These are phyloP conservation scores for Ceratina japonica DNA, from an alignment of 1,140 invertebrate species.

Conservation along the genomic window DNA sequence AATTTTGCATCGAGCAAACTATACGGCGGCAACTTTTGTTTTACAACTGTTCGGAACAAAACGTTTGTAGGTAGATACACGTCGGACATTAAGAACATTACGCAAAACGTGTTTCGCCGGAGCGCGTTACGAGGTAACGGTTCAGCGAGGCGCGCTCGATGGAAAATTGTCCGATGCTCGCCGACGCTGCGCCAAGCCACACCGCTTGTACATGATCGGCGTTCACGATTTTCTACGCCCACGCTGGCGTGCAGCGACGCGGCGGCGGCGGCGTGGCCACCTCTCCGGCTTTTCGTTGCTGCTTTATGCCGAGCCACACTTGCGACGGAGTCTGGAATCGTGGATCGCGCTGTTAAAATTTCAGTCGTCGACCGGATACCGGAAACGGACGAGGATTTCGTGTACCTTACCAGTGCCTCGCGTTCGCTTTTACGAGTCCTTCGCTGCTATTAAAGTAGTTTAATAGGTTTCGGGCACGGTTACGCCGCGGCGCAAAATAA, in stretches of 20 bases:
- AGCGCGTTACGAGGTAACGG: constrained; percentile 54
- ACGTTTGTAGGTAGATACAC: background rate
- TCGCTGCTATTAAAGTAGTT: background rate
- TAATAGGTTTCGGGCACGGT: too few relatives aligned
- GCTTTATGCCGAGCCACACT: background rate
- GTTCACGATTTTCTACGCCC: background rate
- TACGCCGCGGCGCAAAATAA: too few relatives aligned
- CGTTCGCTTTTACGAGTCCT: background rate
- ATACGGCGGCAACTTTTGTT: too few relatives aligned
- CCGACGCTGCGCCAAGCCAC: background rate
- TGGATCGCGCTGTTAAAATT: background rate
- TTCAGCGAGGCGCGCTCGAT: constrained; percentile 50
- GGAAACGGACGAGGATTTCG: background rate
- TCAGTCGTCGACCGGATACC: background rate
- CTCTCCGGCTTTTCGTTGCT: background rate
- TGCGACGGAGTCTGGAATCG: background rate
- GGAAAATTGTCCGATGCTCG: constrained; percentile 52
- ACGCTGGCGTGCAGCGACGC: too few relatives aligned
- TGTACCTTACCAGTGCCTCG: background rate
- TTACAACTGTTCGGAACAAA: too few relatives aligned
- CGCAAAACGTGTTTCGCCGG: constrained; percentile 56
- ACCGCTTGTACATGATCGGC: background rate
- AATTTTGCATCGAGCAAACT: too few relatives aligned
- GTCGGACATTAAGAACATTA: constrained; percentile 44
- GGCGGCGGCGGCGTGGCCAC: too few relatives aligned